These are phyloP conservation scores for Potamarius usumacintae DNA, from an alignment of 2,113 vertebrate genomes.

Conservation along the genomic window DNA sequence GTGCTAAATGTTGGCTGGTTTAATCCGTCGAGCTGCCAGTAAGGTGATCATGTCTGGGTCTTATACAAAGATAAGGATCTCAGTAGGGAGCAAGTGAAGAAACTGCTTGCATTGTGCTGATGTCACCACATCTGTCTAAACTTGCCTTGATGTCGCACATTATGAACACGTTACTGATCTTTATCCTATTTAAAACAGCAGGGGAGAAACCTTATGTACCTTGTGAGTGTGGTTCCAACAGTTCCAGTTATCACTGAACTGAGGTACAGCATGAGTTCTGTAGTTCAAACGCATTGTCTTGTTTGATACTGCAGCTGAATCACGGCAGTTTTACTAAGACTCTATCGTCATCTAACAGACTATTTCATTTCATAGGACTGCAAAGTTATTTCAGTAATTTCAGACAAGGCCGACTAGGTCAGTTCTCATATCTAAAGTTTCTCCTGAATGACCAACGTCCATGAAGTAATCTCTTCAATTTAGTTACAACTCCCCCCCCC, in stretches of 20 bases:
- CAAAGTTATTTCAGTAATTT: not conserved
- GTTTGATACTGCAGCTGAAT: constrained; percentile 15
- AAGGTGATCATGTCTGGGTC: constrained; percentile 46
- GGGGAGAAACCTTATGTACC: constrained; percentile 30
- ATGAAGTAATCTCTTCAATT: not conserved
- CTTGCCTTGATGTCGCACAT: constrained; percentile 63
- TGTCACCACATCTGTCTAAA: constrained; percentile 60
- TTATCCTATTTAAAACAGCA: constrained; percentile 40
- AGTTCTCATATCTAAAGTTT: constrained; percentile 17
- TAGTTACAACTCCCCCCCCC: not conserved
- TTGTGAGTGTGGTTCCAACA: constrained; percentile 21
- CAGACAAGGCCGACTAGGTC: not conserved
- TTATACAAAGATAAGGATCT: constrained; percentile 48
- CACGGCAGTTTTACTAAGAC: constrained; percentile 13
- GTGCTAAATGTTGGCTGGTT: constrained; percentile 51
- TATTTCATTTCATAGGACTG: not conserved
- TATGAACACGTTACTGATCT: constrained; percentile 42
- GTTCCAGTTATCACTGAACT: constrained; percentile 16
- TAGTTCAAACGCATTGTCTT: not conserved
- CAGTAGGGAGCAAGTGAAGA: constrained; percentile 34
- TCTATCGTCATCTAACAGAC: not conserved
- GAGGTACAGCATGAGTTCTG: constrained; percentile 30
- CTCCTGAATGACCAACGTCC: not conserved
- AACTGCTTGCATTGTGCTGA: constrained; percentile 45
- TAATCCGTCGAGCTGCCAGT: constrained; percentile 53